Evolutionary conservation across 2,113 vertebrate species (phyloP), one percentile per base, ranked within the genome.

Genomic region (Python bivittatus): DNA sequence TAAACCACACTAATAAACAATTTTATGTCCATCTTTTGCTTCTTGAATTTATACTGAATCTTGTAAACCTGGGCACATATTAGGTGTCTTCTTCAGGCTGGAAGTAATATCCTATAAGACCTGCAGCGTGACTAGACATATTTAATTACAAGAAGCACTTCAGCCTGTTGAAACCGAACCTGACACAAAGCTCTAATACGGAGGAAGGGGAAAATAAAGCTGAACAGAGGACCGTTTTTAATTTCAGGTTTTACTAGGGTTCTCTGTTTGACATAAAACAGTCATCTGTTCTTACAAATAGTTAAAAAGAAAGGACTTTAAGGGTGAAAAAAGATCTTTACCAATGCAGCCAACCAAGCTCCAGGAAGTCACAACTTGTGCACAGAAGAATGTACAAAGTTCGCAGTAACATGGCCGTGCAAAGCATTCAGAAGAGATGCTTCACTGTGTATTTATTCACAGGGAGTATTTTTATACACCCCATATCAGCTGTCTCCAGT

Each of bases 11-110:
- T 25, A 44, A 27, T 88, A 84, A 54, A 88, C 79, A 17, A n/a
- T 90, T 79, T 8, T 90, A 87, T 61, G 22, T 58, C 84, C 89
- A 79, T 22, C n/a, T 12, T 91, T 93, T 92, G 56, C 88, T 86
- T 87, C 25, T 22, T 6, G 54, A 48, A 92, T 64, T 89, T 92
- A 93, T 90, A 94, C 54, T 54, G 84, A 54, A 85, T 93, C 84
- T 90, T 94, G 58, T 22, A 94, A 95, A 83, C 20, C 89, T 91
- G 48, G 87, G 33, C 89, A 58, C 85, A 90, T 83, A 92, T 92
- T 92, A 79, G 20, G 42, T 44, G n/a, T 23, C 90, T 95, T 27
- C 88, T 96, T 95, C 89, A 92, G 84, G 88, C 33, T 84, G 4
- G 57, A 91, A 90, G 27, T 79, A 85, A 93, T 90, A 48, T 88